phyloP scores from a whole-genome alignment of 2,888 invertebrate genomes.

The Ashinkailepas kermadecensis region DNA sequence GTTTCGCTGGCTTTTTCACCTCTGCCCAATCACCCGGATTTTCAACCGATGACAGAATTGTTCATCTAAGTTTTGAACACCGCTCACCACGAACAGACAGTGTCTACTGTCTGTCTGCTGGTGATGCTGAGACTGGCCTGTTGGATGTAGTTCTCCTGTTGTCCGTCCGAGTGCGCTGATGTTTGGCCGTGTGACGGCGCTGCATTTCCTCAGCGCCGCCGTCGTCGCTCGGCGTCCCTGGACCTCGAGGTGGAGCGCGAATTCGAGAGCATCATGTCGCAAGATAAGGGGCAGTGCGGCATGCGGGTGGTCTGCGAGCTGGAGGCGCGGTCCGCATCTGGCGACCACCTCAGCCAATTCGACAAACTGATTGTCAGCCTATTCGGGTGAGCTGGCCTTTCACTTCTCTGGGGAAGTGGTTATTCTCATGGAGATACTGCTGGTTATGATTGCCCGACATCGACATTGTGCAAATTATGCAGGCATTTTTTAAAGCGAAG shows the following conservation, averaged over 20 bases:
- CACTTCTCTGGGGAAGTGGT: background rate
- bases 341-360: background rate
- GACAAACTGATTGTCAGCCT: conserved; percentile 4
- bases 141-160: background rate
- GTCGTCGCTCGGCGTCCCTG: background rate
- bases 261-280: conserved; percentile 3
- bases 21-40: too few relatives aligned
- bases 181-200: background rate
- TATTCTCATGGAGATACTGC: background rate
- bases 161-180: background rate
- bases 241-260: background rate
- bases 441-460: background rate
- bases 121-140: background rate
- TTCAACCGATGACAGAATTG: too few relatives aligned
- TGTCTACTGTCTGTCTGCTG: background rate
- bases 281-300: conserved; percentile 11
- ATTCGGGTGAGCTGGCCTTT: background rate
- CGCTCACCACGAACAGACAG: background rate
- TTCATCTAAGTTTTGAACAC: too few relatives aligned
- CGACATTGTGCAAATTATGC: background rate
- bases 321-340: background rate
- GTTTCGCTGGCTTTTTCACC: too few relatives aligned
- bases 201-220: background rate
- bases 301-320: conserved; percentile 17
- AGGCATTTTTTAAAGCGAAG: background rate